These are phyloP conservation scores for Opisthograptis luteolata DNA, from an alignment of 2,888 invertebrate genomes.

Conservation along the genomic window DNA sequence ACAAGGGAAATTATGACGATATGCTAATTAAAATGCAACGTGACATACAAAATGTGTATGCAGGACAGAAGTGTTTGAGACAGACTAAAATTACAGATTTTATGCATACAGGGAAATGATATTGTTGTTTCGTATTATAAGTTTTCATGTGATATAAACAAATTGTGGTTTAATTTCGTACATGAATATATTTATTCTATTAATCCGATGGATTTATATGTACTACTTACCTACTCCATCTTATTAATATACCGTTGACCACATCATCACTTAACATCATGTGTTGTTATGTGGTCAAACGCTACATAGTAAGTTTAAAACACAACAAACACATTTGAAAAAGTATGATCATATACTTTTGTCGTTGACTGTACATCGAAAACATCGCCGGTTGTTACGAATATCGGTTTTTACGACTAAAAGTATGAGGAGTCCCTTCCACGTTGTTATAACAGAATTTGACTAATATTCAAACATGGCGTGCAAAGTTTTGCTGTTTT, in stretches of 20 bases:
- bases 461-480: no score
- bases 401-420: neutral
- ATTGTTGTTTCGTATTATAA: constrained; percentile 6
- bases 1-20: constrained; percentile 19
- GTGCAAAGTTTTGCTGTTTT: no score
- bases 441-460: neutral
- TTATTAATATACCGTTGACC: no score
- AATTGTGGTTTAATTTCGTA: constrained; percentile 6
- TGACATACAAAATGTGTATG: constrained; percentile 12
- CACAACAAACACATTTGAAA: no score
- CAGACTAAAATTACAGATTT: constrained; percentile 11
- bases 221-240: neutral
- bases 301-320: no score
- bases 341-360: no score
- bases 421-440: neutral
- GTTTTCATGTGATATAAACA: constrained; percentile 1
- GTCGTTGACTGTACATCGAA: no score
- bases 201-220: neutral
- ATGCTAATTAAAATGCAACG: constrained; percentile 10
- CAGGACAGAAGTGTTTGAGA: constrained; percentile 8
- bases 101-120: constrained; percentile 7
- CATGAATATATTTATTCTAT: constrained; percentile 11
- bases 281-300: neutral
- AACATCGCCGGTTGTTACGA: neutral
- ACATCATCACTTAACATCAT: no score